Conservation (phyloP, 2,797 vertebrate genomes). For the Arrhamphus sclerolepis region DNA sequence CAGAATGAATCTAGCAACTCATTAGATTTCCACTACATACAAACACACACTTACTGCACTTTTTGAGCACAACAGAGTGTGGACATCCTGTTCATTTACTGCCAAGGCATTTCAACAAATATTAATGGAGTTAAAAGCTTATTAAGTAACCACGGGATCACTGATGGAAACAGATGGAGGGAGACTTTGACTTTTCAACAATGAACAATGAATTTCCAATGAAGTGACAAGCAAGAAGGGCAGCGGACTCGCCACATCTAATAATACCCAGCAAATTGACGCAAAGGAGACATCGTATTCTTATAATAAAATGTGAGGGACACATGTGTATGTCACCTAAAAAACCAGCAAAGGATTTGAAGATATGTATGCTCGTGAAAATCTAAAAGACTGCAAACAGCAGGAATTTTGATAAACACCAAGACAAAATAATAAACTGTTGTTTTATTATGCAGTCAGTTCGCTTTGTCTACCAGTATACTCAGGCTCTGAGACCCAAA, state of each 20-base stretch:
- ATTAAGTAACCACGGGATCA: slow-evolving; percentile 62
- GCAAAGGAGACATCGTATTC: slow-evolving; percentile 16
- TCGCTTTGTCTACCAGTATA: not conserved
- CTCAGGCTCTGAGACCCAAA: no score
- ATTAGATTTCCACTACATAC: slow-evolving; percentile 27
- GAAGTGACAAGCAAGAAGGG: slow-evolving; percentile 22
- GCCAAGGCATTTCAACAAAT: slow-evolving; percentile 31
- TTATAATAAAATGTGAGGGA: slow-evolving; percentile 24
- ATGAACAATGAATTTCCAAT: no score
- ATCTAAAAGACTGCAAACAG: not conserved
- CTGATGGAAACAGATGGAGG: slow-evolving; percentile 45
- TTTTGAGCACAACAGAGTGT: slow-evolving; percentile 22
- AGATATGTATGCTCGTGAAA: not conserved
- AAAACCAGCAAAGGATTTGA: not conserved
- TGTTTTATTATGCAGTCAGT: not conserved
- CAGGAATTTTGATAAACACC: not conserved
- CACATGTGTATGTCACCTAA: slow-evolving; percentile 2
- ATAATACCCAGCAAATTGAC: slow-evolving; percentile 20
- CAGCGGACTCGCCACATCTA: slow-evolving; percentile 44
- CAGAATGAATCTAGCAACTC: no score
- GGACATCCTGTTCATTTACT: slow-evolving; percentile 57
- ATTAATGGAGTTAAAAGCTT: slow-evolving; percentile 71
- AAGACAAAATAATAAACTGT: not conserved
- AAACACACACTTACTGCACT: slow-evolving; percentile 8
- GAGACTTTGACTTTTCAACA: slow-evolving; percentile 52